Evolutionary conservation across 2,113 vertebrate genomes (phyloP).

Genomic region (Bungarus multicinctus): DNA sequence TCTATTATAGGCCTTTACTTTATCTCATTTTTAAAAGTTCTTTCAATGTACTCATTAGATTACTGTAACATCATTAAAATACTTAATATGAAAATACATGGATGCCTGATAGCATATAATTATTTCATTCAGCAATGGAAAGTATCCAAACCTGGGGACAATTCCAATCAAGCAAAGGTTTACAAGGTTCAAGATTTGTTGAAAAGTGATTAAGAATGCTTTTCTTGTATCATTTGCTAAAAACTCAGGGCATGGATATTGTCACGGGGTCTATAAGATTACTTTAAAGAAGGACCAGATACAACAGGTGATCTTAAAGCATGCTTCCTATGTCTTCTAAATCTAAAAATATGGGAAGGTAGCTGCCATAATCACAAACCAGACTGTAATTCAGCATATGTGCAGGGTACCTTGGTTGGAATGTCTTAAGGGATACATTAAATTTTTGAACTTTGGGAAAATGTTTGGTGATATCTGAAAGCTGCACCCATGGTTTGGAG

Average conservation of each 20-base stretch:
- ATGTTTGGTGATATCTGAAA: background rate
- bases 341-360: background rate
- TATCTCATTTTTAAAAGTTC: background rate
- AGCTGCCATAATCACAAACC: background rate
- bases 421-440: background rate
- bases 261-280: background rate
- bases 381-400: background rate
- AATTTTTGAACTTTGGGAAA: background rate
- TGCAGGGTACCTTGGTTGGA: background rate
- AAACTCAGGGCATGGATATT: background rate
- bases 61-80: background rate
- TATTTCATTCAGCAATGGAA: background rate
- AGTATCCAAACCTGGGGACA: background rate
- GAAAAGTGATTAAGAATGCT: background rate
- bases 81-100: background rate
- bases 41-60: background rate
- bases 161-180: background rate
- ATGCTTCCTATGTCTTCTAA: background rate
- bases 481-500: background rate
- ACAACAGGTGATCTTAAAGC: background rate
- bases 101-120: background rate
- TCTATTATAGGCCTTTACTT: background rate
- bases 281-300: background rate
- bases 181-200: background rate
- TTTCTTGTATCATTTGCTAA: background rate